Conservation (phyloP, 1,140 invertebrate species). For the Psilanteris sp. region DNA sequence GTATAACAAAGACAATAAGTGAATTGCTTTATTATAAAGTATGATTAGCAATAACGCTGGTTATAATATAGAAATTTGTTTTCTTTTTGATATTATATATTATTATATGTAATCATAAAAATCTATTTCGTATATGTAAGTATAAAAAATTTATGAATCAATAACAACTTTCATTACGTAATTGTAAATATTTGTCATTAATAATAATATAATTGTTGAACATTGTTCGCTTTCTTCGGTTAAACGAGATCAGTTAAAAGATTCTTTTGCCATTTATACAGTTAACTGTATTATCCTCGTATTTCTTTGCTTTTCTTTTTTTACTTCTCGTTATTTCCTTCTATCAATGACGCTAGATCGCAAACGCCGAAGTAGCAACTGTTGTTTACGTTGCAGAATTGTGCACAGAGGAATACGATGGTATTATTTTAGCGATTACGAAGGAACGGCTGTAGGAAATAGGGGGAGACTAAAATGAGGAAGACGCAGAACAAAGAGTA, state of each 20-base stretch:
- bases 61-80: too few relatives aligned
- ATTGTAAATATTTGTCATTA: too few relatives aligned
- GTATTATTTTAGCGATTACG: conserved; percentile 64
- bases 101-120: too few relatives aligned
- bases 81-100: too few relatives aligned
- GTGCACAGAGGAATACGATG: conserved; percentile 61
- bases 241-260: conserved; percentile 7
- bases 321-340: conserved; percentile 41
- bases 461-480: conserved; percentile 45
- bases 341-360: conserved; percentile 32
- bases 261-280: conserved; percentile 34
- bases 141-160: too few relatives aligned
- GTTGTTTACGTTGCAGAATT: conserved; percentile 67
- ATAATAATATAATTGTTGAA: conserved; percentile 43
- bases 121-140: too few relatives aligned
- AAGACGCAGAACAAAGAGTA: conserved; percentile 47
- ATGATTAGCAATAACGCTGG: too few relatives aligned
- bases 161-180: too few relatives aligned
- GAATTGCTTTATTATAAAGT: too few relatives aligned
- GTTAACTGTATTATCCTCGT: conserved; percentile 18
- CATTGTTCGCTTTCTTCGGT: conserved; percentile 20
- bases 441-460: conserved; percentile 51
- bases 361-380: conserved; percentile 42
- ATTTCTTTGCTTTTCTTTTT: conserved; percentile 42
- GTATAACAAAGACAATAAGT: too few relatives aligned